A percentile compares a stretch with the other conserved stretches of the same genome.
Conservation (phyloP, 2,888 invertebrate species). For the Falcaria lacertinaria region DNA sequence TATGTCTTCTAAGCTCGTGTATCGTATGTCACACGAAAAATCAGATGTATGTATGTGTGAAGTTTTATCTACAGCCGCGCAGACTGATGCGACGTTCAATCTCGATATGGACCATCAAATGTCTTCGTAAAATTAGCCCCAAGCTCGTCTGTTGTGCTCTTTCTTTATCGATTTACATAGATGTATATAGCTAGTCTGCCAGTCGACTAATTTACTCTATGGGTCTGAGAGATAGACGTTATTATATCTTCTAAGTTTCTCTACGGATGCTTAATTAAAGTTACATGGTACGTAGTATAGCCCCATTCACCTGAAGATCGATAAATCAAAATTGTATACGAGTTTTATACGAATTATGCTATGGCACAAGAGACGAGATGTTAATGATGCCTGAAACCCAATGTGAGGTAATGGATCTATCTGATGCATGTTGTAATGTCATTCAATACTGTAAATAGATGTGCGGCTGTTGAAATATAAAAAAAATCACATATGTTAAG, state of each 20-base stretch:
- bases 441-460: no score
- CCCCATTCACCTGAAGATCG: neutral
- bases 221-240: no score
- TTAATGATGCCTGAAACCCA: neutral
- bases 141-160: conserved; percentile 16
- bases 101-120: conserved; percentile 25
- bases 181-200: conserved; percentile 12
- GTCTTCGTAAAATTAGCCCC: conserved; percentile 31
- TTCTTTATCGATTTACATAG: conserved; percentile 12
- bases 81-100: conserved; percentile 19
- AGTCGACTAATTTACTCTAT: no score
- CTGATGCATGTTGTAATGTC: neutral
- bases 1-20: neutral
- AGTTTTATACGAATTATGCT: neutral
- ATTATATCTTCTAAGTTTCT: no score
- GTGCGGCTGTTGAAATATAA: no score
- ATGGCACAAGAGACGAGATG: neutral
- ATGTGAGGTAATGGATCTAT: neutral
- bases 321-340: neutral
- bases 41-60: no score
- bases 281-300: no score
- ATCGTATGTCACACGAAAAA: neutral
- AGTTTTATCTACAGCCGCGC: conserved; percentile 21
- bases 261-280: no score
- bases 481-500: no score